A percentile compares a stretch with the other conserved stretches of the same genome.
Conservation (phyloP, 2,888 invertebrate species). For the Adelphocoris suturalis region DNA sequence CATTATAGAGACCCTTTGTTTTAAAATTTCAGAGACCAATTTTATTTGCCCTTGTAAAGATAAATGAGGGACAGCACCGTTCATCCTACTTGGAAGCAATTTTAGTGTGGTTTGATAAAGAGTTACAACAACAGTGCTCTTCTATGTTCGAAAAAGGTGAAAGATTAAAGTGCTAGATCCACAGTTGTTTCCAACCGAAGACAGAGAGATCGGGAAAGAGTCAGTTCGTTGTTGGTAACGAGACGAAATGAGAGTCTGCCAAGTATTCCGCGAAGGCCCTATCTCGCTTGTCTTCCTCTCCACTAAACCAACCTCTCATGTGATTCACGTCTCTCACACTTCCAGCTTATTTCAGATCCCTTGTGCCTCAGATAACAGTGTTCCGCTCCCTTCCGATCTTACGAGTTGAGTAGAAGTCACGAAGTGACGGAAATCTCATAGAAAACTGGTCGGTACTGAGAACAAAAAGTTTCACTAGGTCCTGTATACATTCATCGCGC, state of each 20-base stretch:
- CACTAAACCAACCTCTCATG: slow-evolving; percentile 23
- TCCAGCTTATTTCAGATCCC: slow-evolving; percentile 34
- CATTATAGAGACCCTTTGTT: too few relatives aligned
- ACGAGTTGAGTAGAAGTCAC: background rate
- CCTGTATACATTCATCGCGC: too few relatives aligned
- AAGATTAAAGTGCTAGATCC: background rate
- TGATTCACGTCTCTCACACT: slow-evolving; percentile 39
- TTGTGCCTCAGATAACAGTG: slow-evolving; percentile 1
- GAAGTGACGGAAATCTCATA: background rate
- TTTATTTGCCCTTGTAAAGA: too few relatives aligned
- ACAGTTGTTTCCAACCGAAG: background rate
- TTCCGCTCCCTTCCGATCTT: background rate
- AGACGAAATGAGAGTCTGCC: slow-evolving; percentile 39
- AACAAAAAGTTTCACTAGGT: too few relatives aligned
- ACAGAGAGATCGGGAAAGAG: background rate
- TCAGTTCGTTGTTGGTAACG: slow-evolving; percentile 12
- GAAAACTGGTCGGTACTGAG: background rate
- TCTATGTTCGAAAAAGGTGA: too few relatives aligned
- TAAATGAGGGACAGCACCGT: too few relatives aligned
- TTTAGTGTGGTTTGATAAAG: too few relatives aligned
- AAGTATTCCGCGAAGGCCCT: slow-evolving; percentile 13
- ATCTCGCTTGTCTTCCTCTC: slow-evolving; percentile 15
- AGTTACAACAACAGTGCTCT: too few relatives aligned
- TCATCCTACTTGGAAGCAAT: too few relatives aligned
- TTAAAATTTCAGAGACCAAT: too few relatives aligned